Percentiles rank a stretch among this genome's conserved stretches.
Conservation (phyloP, 2,797 vertebrate species). For the Hafferia zeledoni region DNA sequence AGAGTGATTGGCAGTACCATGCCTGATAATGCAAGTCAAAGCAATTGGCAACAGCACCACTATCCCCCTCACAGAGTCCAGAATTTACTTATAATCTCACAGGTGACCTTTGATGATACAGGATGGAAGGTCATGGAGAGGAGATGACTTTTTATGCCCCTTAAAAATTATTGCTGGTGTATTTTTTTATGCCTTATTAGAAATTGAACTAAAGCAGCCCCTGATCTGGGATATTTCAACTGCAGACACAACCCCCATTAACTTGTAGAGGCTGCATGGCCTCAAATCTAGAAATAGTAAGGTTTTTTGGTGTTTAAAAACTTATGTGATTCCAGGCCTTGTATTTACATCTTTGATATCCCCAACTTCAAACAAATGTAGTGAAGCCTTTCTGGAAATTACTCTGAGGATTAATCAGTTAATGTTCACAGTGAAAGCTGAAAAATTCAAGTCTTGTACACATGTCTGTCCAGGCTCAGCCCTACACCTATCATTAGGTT, state of each 20-base stretch:
- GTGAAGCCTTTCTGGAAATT: background rate
- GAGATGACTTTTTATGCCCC: background rate
- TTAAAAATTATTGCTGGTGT: background rate
- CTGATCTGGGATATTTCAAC: background rate
- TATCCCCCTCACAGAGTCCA: constrained; percentile 44
- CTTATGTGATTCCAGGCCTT: background rate
- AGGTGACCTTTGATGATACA: constrained; percentile 59
- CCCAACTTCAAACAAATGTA: background rate
- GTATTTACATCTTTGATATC: background rate
- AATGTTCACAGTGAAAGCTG: background rate
- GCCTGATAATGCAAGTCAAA: constrained; percentile 70
- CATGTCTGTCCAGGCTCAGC: background rate
- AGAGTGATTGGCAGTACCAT: constrained; percentile 69
- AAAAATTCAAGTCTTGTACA: background rate
- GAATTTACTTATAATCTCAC: constrained; percentile 46
- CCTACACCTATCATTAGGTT: background rate
- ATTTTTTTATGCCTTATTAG: background rate
- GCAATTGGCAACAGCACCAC: constrained; percentile 63
- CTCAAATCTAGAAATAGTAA: background rate
- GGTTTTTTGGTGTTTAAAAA: background rate
- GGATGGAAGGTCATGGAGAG: constrained; percentile 30
- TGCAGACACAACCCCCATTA: background rate
- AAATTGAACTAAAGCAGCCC: background rate
- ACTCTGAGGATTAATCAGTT: background rate
- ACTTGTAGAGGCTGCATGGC: fast-evolving